Evolutionary conservation across 2,113 vertebrate genomes (phyloP).

Genomic region (Heloderma charlesbogerti): DNA sequence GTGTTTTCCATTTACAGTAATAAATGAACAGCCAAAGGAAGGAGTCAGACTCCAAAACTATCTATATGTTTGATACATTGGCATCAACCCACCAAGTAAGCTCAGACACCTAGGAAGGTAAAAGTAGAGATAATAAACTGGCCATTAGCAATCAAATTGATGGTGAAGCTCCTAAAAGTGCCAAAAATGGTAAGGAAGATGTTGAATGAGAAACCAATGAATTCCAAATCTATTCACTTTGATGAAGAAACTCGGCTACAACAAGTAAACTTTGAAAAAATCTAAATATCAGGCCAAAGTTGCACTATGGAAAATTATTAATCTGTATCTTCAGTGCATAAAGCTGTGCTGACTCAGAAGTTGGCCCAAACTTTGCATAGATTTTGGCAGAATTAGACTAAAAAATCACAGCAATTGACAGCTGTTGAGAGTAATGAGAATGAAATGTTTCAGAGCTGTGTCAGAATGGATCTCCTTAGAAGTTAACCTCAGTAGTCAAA

Average conservation of each 20-base stretch:
- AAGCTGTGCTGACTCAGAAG: neutral
- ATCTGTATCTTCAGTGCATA: neutral
- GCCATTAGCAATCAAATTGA: neutral
- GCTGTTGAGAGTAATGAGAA: neutral
- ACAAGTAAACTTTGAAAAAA: neutral
- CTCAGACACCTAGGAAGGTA: neutral
- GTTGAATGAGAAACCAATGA: conserved; percentile 7
- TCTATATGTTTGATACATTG: neutral
- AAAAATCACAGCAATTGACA: neutral
- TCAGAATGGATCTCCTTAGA: neutral
- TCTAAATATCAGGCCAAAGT: neutral
- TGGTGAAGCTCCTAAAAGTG: neutral
- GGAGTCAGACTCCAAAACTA: neutral
- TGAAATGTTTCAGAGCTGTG: neutral
- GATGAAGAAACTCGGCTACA: neutral
- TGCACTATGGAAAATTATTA: neutral
- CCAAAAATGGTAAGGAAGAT: neutral
- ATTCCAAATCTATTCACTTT: neutral
- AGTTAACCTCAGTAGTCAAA: neutral
- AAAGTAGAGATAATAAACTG: neutral
- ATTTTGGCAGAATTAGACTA: neutral
- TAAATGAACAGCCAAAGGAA: neutral
- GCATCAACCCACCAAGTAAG: neutral
- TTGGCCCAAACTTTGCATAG: neutral
- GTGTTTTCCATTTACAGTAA: neutral